These are phyloP conservation scores for Apantesis nais DNA, from an alignment of 2,888 invertebrate genomes.

Conservation along the genomic window DNA sequence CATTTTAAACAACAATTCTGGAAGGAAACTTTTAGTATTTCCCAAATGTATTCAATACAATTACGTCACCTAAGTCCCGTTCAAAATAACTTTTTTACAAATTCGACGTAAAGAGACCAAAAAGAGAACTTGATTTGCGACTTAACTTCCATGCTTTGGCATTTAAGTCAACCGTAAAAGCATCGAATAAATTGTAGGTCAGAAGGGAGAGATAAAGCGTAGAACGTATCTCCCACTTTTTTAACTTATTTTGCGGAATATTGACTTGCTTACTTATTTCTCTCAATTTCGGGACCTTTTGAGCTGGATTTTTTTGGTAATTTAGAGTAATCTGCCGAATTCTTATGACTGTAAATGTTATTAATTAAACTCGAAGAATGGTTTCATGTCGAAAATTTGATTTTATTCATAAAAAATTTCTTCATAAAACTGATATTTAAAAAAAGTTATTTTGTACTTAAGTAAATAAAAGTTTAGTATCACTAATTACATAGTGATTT, in stretches of 20 bases:
- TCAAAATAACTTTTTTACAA: slow-evolving; percentile 46
- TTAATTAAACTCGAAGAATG: neutral
- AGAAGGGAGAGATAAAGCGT: slow-evolving; percentile 83
- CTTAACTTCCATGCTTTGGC: slow-evolving; percentile 80
- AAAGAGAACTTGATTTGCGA: slow-evolving; percentile 78
- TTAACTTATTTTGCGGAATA: slow-evolving; percentile 74
- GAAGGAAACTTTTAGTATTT: slow-evolving; percentile 11
- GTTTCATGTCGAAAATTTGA: neutral
- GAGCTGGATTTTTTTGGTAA: slow-evolving; percentile 25
- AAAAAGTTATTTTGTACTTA: neutral
- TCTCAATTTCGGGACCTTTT: slow-evolving; percentile 43
- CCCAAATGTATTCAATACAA: slow-evolving; percentile 26
- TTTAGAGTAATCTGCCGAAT: slow-evolving; percentile 14
- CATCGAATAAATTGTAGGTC: slow-evolving; percentile 84
- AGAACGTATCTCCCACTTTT: slow-evolving; percentile 67
- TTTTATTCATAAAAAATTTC: neutral
- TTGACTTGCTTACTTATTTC: slow-evolving; percentile 63
- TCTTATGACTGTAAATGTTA: neutral
- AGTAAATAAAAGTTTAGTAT: too few species aligned
- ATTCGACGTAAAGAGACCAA: slow-evolving; percentile 56
- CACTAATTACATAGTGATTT: too few species aligned
- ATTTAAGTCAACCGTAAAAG: slow-evolving; percentile 83
- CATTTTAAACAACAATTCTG: neutral
- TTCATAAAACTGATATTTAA: too few species aligned
- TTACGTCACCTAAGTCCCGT: slow-evolving; percentile 39